These are phyloP conservation scores for Littorina saxatilis DNA, from an alignment of 1,140 invertebrate species.

Conservation along the genomic window DNA sequence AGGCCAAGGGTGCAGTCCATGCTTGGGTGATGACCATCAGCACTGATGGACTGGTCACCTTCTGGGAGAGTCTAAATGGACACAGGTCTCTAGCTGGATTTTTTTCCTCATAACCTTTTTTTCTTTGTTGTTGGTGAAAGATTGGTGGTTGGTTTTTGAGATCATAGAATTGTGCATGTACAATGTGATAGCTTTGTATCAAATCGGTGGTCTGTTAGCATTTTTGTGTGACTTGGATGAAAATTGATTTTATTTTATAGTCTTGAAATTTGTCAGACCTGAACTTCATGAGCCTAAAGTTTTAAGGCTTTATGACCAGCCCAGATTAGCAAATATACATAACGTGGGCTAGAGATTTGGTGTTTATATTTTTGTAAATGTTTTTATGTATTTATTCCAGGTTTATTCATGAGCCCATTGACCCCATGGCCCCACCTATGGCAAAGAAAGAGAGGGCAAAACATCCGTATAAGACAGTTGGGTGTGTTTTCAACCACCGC, in stretches of 20 bases:
- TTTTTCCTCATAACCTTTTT: constrained; percentile 10
- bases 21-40: constrained; percentile 73
- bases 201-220: constrained; percentile 95
- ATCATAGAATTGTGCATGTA: constrained; percentile 71
- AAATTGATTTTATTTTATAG: too few relatives aligned
- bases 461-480: constrained; percentile 75
- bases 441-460: constrained; percentile 64
- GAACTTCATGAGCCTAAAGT: too few relatives aligned
- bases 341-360: constrained; percentile 99
- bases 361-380: constrained; percentile 77
- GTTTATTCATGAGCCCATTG: constrained; percentile 71
- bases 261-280: too few relatives aligned
- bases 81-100: constrained; percentile 68
- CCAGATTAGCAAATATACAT: too few relatives aligned
- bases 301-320: too few relatives aligned
- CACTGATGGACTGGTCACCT: constrained; percentile 70
- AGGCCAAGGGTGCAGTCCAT: constrained; percentile 67
- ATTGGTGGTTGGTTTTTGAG: not conserved
- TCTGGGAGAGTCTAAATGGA: constrained; percentile 75
- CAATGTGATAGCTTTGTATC: constrained; percentile 98
- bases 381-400: constrained; percentile 52
- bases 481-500: constrained; percentile 76
- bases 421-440: constrained; percentile 71
- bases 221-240: too few relatives aligned
- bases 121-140: not conserved